Conservation (phyloP, 1,140 invertebrate genomes). For the Zaprionus camerounensis region DNA sequence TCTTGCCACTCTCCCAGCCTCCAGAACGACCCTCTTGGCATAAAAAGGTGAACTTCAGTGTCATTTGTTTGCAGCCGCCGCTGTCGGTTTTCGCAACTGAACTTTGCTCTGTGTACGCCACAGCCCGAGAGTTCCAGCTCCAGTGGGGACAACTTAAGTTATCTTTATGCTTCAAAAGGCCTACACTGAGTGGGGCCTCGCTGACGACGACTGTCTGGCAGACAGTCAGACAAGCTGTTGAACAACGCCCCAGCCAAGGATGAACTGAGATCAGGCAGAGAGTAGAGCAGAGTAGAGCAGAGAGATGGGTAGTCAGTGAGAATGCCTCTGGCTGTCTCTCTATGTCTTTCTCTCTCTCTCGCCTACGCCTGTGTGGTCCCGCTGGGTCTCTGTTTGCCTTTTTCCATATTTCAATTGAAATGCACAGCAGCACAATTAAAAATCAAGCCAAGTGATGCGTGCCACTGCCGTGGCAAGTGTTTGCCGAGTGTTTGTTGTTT, state of each 20-base stretch:
- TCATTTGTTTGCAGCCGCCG: constrained; percentile 59
- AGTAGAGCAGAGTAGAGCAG: not conserved
- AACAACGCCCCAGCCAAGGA: constrained; percentile 36
- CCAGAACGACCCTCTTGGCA: constrained; percentile 41
- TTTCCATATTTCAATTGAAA: constrained; percentile 64
- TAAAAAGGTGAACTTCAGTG: constrained; percentile 64
- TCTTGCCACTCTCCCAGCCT: not conserved
- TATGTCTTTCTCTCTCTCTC: not conserved
- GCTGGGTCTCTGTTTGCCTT: constrained; percentile 30
- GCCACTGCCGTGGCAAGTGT: constrained; percentile 52
- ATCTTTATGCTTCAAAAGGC: constrained; percentile 68
- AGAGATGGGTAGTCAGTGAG: not conserved
- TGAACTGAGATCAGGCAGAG: constrained; percentile 4
- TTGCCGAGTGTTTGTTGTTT: constrained; percentile 59
- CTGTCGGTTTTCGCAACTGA: constrained; percentile 51
- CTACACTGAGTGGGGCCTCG: constrained; percentile 39
- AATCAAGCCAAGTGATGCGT: constrained; percentile 66
- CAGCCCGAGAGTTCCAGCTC: constrained; percentile 24
- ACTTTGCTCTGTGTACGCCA: constrained; percentile 33
- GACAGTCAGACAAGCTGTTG: constrained; percentile 58
- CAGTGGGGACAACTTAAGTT: constrained; percentile 64
- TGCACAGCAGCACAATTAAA: constrained; percentile 65
- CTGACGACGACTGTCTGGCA: constrained; percentile 49
- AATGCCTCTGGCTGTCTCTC: not conserved
- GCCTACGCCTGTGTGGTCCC: constrained; percentile 24